Conservation (phyloP, 2,113 vertebrate species). For the Carassius auratus region DNA sequence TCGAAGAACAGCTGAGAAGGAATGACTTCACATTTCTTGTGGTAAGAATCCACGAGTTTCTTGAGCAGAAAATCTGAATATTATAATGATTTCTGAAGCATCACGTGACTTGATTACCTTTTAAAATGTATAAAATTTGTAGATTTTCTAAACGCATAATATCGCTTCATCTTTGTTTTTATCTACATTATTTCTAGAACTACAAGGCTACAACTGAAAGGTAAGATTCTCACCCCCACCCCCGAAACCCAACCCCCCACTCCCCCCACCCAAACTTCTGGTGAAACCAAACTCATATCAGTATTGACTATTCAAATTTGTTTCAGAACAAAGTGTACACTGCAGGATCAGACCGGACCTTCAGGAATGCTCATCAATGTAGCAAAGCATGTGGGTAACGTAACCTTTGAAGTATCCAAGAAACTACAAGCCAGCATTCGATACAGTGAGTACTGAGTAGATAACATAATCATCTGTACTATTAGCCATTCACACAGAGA, state of each 20-base stretch:
- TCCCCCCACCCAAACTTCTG: background rate
- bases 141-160: background rate
- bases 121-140: too few relatives aligned
- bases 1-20: conserved; percentile 32
- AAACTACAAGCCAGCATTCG: conserved; percentile 46
- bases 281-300: background rate
- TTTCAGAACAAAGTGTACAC: conserved; percentile 46
- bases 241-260: too few relatives aligned
- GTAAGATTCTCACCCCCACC: background rate
- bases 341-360: conserved; percentile 44
- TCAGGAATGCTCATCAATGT: conserved; percentile 55
- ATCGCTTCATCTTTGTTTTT: background rate
- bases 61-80: too few relatives aligned
- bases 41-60: conserved; percentile 14
- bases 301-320: conserved; percentile 8
- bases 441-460: conserved; percentile 54
- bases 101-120: background rate
- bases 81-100: background rate
- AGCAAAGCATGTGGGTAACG: conserved; percentile 54
- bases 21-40: conserved; percentile 50
- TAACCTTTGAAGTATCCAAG: conserved; percentile 50
- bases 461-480: background rate
- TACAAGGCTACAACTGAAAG: conserved; percentile 49
- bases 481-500: too few relatives aligned
- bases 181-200: conserved; percentile 43